Percentiles rank a stretch among this genome's conserved stretches.
Conservation (phyloP, 2,888 invertebrate species). For the Melieria picta region DNA sequence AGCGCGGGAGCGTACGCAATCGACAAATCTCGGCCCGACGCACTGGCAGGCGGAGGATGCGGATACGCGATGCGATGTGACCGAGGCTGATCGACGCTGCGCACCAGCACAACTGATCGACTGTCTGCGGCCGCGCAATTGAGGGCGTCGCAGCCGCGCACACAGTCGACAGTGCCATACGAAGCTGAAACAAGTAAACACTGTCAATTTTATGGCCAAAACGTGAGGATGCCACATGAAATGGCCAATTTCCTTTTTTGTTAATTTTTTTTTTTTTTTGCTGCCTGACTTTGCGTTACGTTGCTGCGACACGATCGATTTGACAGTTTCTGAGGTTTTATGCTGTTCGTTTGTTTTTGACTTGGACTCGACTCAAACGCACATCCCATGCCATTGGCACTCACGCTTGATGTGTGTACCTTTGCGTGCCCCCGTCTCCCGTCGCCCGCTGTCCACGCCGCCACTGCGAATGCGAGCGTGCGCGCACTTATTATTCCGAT, state of each 20-base stretch:
- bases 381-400: too few species aligned
- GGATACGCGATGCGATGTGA: conserved; percentile 10
- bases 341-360: conserved; percentile 6
- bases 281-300: neutral
- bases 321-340: conserved; percentile 33
- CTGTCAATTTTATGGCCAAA: conserved; percentile 56
- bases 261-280: neutral
- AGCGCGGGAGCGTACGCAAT: too few species aligned
- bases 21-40: too few species aligned
- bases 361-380: neutral
- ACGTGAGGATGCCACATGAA: conserved; percentile 61
- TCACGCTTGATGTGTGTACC: too few species aligned
- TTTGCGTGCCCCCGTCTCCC: neutral
- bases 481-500: conserved; percentile 43
- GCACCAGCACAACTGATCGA: conserved; percentile 20
- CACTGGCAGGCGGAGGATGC: neutral
- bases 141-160: conserved; percentile 10
- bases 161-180: neutral
- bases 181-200: neutral
- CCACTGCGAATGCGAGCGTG: neutral
- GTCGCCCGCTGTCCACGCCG: neutral
- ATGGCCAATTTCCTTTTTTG: conserved; percentile 23
- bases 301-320: conserved; percentile 33
- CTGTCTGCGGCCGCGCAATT: conserved; percentile 2
- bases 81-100: conserved; percentile 2